Percentiles rank a stretch among this genome's conserved stretches.
These are phyloP conservation scores for Python bivittatus DNA, from an alignment of 2,113 vertebrate species.

Conservation along the genomic window DNA sequence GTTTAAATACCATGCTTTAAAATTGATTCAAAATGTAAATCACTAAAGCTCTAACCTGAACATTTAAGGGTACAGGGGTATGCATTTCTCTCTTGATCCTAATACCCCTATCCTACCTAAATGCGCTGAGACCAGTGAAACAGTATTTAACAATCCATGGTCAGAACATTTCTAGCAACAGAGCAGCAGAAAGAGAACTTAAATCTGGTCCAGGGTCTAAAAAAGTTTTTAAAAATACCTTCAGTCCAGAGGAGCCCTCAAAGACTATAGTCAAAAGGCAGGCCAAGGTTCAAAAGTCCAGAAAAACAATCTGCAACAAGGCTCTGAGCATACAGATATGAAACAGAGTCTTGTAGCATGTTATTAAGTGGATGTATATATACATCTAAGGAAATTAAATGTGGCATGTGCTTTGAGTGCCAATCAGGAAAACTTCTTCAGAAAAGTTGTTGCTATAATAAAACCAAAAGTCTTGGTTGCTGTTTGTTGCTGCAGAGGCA, in stretches of 20 bases:
- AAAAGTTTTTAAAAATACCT: background rate
- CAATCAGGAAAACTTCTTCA: too few species aligned
- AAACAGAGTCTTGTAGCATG: background rate
- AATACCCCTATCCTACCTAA: background rate
- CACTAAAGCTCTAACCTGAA: background rate
- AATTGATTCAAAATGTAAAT: slow-evolving; percentile 2
- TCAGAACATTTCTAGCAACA: background rate
- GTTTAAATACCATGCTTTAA: slow-evolving; percentile 44
- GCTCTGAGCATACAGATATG: background rate
- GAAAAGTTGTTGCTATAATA: too few species aligned
- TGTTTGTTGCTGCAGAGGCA: too few species aligned
- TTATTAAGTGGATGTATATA: background rate
- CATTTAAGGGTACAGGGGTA: background rate
- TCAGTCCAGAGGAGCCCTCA: background rate
- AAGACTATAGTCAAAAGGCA: background rate
- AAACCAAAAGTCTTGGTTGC: too few species aligned
- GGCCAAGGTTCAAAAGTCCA: background rate
- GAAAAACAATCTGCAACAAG: background rate
- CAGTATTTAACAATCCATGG: background rate
- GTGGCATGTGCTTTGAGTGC: too few species aligned
- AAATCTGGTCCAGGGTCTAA: background rate
- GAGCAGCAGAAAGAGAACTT: background rate
- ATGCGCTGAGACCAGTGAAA: background rate
- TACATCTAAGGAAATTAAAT: too few species aligned
- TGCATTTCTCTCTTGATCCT: background rate